phyloP scores from a whole-genome alignment of 1,140 invertebrate species.

The Gonioctena quinquepunctata region DNA sequence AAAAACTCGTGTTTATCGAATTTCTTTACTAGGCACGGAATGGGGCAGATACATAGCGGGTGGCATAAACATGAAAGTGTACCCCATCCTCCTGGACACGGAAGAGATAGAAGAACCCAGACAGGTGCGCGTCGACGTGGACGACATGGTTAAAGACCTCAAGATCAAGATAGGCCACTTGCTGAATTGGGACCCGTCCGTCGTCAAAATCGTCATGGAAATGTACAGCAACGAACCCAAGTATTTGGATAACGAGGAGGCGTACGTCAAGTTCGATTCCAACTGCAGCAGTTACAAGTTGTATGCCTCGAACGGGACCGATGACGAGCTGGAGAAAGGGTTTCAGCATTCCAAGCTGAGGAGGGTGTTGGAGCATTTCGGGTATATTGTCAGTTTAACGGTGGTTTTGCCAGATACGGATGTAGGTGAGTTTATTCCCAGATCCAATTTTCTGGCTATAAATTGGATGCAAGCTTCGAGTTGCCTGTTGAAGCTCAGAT shows the following conservation, averaged over 20 bases:
- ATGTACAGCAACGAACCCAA: conserved; percentile 58
- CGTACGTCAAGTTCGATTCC: conserved; percentile 38
- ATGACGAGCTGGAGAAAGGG: conserved; percentile 49
- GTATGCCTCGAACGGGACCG: conserved; percentile 48
- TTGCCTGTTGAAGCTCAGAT: no score
- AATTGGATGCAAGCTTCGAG: no score
- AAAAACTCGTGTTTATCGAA: background rate
- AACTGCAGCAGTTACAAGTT: conserved; percentile 59
- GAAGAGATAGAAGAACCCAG: conserved; percentile 68
- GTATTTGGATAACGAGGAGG: conserved; percentile 57
- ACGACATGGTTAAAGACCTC: conserved; percentile 65
- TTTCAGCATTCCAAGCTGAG: conserved; percentile 54
- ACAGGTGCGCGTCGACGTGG: conserved; percentile 63
- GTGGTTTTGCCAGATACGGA: conserved; percentile 65
- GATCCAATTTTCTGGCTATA: no score
- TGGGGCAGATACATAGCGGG: conserved; percentile 70
- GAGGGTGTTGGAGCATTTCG: conserved; percentile 61
- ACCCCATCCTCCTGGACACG: conserved; percentile 64
- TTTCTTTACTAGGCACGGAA: conserved; percentile 39
- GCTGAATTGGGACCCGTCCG: conserved; percentile 55
- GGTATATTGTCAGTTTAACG: conserved; percentile 65
- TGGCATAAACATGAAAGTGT: conserved; percentile 69
- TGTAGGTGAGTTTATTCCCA: conserved; percentile 56
- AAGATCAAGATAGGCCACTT: conserved; percentile 62
- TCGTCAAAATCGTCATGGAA: conserved; percentile 54